These are phyloP conservation scores for Heteromyza rotundicornis DNA, from an alignment of 2,888 invertebrate species.

Conservation along the genomic window DNA sequence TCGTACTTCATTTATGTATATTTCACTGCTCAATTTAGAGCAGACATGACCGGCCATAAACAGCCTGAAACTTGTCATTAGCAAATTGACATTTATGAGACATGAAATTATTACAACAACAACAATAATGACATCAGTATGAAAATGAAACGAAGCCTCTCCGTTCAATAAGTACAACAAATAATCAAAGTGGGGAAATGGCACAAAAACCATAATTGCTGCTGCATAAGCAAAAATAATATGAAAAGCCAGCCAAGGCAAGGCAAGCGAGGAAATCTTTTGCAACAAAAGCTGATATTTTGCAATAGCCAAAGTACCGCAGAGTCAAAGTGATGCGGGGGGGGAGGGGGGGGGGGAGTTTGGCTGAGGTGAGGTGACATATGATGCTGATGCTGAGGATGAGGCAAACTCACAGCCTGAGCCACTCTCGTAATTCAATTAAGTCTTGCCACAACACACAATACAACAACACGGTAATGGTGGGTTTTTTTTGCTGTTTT, in stretches of 20 bases:
- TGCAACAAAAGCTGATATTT: background rate
- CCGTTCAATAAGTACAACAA: background rate
- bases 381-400: too few relatives aligned
- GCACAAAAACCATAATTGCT: slow-evolving; percentile 5
- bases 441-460: slow-evolving; percentile 21
- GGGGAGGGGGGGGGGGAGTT: background rate
- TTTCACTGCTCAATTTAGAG: background rate
- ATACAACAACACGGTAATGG: slow-evolving; percentile 22
- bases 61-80: slow-evolving; percentile 9
- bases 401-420: too few relatives aligned
- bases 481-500: slow-evolving; percentile 10
- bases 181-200: background rate
- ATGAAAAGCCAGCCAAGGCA: background rate
- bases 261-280: background rate
- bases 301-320: background rate
- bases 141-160: background rate
- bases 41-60: slow-evolving; percentile 7
- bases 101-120: slow-evolving; percentile 12
- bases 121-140: slow-evolving; percentile 6
- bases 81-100: slow-evolving; percentile 21
- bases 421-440: slow-evolving; percentile 24
- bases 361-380: too few relatives aligned
- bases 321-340: too few relatives aligned
- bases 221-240: background rate
- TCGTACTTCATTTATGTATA: background rate